phyloP scores from a whole-genome alignment of 2,113 vertebrate species.

The Tinamus guttatus region DNA sequence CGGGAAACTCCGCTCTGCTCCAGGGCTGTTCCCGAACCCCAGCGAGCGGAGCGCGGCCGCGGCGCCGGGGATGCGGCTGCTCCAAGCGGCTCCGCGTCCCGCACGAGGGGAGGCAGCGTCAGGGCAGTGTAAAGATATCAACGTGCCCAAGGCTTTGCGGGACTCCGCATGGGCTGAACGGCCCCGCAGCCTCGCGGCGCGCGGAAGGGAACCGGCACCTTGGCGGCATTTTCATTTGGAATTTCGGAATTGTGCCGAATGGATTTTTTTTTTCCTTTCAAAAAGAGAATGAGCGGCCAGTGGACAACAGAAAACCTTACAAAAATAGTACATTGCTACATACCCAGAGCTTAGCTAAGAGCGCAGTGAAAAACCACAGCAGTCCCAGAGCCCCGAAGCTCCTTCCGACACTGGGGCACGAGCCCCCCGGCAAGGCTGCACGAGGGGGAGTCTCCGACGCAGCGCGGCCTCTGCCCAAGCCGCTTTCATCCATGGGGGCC shows the following conservation, averaged over 20 bases:
- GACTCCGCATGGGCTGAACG: no score
- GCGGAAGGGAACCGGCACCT: not conserved
- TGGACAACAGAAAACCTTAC: not conserved
- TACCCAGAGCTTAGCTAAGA: not conserved
- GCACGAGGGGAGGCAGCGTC: not conserved
- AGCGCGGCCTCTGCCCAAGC: not conserved
- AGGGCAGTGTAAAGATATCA: not conserved
- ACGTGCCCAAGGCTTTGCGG: not conserved
- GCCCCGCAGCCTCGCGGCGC: no score
- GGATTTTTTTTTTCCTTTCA: not conserved
- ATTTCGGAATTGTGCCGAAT: conserved; percentile 6
- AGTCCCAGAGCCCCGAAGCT: not conserved
- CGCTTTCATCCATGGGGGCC: not conserved
- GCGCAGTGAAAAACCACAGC: not conserved
- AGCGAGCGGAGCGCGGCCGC: no score
- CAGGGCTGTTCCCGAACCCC: no score
- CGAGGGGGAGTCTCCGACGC: not conserved
- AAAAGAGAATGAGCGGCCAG: not conserved
- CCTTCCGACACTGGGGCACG: not conserved
- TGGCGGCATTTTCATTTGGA: conserved; percentile 5
- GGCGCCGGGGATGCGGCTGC: no score
- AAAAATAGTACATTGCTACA: conserved; percentile 13
- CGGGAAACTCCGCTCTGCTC: no score
- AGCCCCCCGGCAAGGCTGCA: not conserved
- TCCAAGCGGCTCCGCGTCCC: no score